Evolutionary conservation across 2,888 invertebrate genomes (phyloP).

Genomic region (Pyrrhia umbra): DNA sequence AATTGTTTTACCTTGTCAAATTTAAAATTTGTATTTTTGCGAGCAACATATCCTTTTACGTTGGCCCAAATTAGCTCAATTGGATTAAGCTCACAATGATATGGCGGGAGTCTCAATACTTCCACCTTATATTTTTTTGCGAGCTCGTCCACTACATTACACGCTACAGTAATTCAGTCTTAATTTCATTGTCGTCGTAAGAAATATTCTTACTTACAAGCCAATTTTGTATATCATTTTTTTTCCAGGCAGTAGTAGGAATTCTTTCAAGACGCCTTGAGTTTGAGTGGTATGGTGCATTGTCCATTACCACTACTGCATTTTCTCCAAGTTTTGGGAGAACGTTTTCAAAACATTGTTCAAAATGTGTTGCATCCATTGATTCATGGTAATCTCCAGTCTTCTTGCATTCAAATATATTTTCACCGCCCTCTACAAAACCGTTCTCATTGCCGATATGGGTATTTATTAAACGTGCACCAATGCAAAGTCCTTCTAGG

Average conservation of each 20-base stretch:
- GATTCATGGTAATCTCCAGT: conserved; percentile 30
- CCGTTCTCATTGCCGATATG: conserved; percentile 53
- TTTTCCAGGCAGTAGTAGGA: conserved; percentile 20
- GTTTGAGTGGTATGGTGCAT: conserved; percentile 32
- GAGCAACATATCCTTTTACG: conserved; percentile 13
- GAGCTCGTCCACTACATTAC: not conserved
- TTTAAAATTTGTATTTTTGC: conserved; percentile 9
- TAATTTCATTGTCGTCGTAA: conserved; percentile 5
- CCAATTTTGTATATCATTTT: conserved; percentile 30
- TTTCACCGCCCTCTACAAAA: conserved; percentile 47
- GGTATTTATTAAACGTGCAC: conserved; percentile 35
- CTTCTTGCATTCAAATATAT: conserved; percentile 54
- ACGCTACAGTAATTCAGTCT: conserved; percentile 3
- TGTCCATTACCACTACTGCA: conserved; percentile 31
- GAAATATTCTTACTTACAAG: conserved; percentile 14
- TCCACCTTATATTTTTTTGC: not conserved
- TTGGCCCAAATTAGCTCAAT: conserved; percentile 16
- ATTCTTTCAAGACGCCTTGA: conserved; percentile 25
- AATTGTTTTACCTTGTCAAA: conserved; percentile 2
- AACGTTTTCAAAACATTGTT: conserved; percentile 22
- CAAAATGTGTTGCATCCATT: conserved; percentile 28
- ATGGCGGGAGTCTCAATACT: conserved; percentile 18
- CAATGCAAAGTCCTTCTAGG: conserved; percentile 33
- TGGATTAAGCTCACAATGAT: conserved; percentile 8
- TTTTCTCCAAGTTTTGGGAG: conserved; percentile 21